Percentiles rank a stretch among this genome's conserved stretches.
These are phyloP conservation scores for Ophiodon elongatus DNA, from an alignment of 2,113 vertebrate genomes.

Conservation along the genomic window DNA sequence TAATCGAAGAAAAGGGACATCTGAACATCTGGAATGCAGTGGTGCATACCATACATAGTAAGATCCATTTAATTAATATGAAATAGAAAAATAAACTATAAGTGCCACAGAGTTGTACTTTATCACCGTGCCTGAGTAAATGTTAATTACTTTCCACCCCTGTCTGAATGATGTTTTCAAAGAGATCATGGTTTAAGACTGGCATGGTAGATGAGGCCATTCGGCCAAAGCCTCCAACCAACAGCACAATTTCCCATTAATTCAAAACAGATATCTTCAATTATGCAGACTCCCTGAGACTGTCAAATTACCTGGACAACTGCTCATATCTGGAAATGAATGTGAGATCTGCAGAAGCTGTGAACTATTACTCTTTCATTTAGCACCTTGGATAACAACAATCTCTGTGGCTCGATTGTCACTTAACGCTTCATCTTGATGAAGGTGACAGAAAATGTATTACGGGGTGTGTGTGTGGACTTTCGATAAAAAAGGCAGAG, in stretches of 20 bases:
- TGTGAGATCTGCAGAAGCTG: conserved; percentile 33
- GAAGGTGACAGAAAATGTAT: conserved; percentile 34
- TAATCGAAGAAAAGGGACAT: neutral
- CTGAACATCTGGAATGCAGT: neutral
- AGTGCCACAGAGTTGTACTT: neutral
- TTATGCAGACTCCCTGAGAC: conserved; percentile 65
- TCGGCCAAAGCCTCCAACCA: conserved; percentile 41
- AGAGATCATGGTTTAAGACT: conserved; percentile 2
- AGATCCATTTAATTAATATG: neutral
- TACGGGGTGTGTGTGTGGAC: conserved; percentile 6
- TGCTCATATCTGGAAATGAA: conserved; percentile 41
- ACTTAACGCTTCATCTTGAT: conserved; percentile 37
- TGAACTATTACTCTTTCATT: conserved; percentile 29
- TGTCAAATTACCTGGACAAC: conserved; percentile 71
- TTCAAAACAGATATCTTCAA: conserved; percentile 71
- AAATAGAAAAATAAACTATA: neutral
- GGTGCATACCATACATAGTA: neutral
- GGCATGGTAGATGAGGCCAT: conserved; percentile 26
- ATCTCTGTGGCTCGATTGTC: conserved; percentile 1
- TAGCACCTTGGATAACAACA: conserved; percentile 16
- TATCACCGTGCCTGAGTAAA: neutral
- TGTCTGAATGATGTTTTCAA: conserved; percentile 16
- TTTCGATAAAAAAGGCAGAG: conserved; percentile 29
- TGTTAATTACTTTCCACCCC: conserved; percentile 9
- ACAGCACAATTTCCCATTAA: conserved; percentile 33